Evolutionary conservation across 30 jellyfish, hydroid and myxozoan species (phyloP).

Genomic region (Rhopilema esculentum): DNA sequence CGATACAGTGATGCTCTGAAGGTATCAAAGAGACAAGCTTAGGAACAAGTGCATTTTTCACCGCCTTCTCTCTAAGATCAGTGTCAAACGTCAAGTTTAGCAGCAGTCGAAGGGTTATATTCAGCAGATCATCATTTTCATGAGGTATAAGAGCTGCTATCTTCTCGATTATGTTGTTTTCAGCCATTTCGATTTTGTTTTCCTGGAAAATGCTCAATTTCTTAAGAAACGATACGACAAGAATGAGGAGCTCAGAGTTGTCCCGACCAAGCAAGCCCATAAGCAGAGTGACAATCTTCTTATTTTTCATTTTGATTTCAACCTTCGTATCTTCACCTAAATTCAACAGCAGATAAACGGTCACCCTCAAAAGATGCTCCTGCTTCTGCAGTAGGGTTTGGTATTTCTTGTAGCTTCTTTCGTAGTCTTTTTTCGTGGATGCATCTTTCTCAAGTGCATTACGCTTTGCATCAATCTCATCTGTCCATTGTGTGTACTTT

Average conservation of each 20-base stretch:
- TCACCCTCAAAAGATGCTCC: slow-evolving; percentile 95
- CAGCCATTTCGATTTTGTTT: slow-evolving; percentile 86
- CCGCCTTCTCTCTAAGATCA: slow-evolving; percentile 90
- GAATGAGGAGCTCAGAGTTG: slow-evolving; percentile 86
- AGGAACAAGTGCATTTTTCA: slow-evolving; percentile 91
- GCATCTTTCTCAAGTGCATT: slow-evolving; percentile 71
- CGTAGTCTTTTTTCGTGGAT: slow-evolving; percentile 85
- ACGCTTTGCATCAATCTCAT: slow-evolving; percentile 86
- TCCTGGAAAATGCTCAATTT: slow-evolving; percentile 92
- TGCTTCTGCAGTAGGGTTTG: slow-evolving; percentile 85
- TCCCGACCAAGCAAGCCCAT: slow-evolving; percentile 78
- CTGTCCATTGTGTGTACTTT: slow-evolving; percentile 91
- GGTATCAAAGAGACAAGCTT: slow-evolving; percentile 85
- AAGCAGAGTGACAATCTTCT: slow-evolving; percentile 74
- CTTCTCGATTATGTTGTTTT: slow-evolving; percentile 72
- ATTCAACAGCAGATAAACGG: slow-evolving; percentile 91
- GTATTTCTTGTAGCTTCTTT: slow-evolving; percentile 88
- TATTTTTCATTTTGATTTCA: slow-evolving; percentile 93
- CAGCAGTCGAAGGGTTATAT: slow-evolving; percentile 83
- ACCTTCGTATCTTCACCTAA: slow-evolving; percentile 97
- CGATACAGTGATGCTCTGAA: slow-evolving; percentile 83
- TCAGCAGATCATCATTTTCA: slow-evolving; percentile 88
- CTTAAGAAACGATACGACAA: slow-evolving; percentile 95
- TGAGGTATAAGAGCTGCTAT: slow-evolving; percentile 82
- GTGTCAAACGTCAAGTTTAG: slow-evolving; percentile 90